phyloP scores from a whole-genome alignment of 2,113 vertebrate species.

The Bubo bubo region DNA sequence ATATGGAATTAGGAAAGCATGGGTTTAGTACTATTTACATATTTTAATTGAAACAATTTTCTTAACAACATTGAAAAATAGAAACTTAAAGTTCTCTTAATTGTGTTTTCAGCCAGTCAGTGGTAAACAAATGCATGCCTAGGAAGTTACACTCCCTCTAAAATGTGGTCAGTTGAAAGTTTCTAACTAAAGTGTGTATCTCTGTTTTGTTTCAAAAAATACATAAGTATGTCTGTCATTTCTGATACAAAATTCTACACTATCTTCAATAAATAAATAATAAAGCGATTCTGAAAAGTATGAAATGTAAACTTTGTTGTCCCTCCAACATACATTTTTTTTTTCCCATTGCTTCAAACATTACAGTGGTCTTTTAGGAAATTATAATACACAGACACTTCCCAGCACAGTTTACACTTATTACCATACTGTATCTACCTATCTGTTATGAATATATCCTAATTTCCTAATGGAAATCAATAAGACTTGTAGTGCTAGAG shows the following conservation, averaged over 20 bases:
- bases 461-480: constrained; percentile 63
- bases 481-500: constrained; percentile 62
- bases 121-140: constrained; percentile 66
- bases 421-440: constrained; percentile 32
- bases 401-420: constrained; percentile 67
- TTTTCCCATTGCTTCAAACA: constrained; percentile 51
- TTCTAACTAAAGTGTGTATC: constrained; percentile 71
- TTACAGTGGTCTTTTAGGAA: constrained; percentile 65
- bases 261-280: constrained; percentile 83
- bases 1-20: constrained; percentile 67
- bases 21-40: constrained; percentile 63
- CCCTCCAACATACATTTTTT: constrained; percentile 57
- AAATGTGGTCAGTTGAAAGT: constrained; percentile 59
- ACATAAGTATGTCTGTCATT: constrained; percentile 76
- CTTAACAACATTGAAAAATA: constrained; percentile 73
- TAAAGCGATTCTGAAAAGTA: constrained; percentile 78
- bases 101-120: constrained; percentile 57
- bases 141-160: constrained; percentile 62
- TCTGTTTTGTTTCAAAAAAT: constrained; percentile 76
- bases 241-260: constrained; percentile 80
- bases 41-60: constrained; percentile 67
- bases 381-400: constrained; percentile 59
- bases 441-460: constrained; percentile 40
- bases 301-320: constrained; percentile 84
- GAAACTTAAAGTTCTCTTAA: constrained; percentile 66